Evolutionary conservation across 2,888 invertebrate genomes (phyloP), one percentile per base, ranked within the genome.

Genomic region (Lottia scabra): DNA sequence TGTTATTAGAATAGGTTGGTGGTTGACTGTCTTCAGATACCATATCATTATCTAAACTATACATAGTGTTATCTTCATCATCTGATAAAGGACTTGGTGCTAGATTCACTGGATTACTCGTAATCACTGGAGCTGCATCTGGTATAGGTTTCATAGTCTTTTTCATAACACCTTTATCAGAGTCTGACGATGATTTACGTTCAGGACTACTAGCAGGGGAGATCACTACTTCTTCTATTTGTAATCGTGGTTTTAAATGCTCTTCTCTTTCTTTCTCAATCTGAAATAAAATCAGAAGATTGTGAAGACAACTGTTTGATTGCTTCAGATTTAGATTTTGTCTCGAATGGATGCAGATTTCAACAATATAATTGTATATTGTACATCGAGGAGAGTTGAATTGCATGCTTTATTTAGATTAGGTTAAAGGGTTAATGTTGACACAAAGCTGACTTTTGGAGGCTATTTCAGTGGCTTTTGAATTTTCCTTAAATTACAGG

Each of bases 191-290:
- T n/a, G 76, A 75, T 43, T 82, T 78, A 63, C 79, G 75, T 23
- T 80, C 75, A 2, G 77, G 68, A n/a, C 74, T 73, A 19, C 77
- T 77, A n/a, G 80, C 73, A 46, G 78, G 80, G 2, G 67, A 69
- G 23, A 72, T 68, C 30, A 78, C 78, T 16, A 73, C 67, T 64
- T 80, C 84, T n/a, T 75, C 78, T 8, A 96, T 93, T 70, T 96
- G 91, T 79, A 96, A 93, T 84, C 94, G 93, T 69, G 97, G 96
- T 89, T 93, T 93, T 90, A 96, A 95, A 87, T 93, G 93, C 85
- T 94, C 95, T 87, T 96, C 96, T 67, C 94, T 92, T 88, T 94
- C 94, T 80, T 92, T 92, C 87, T 94, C 92, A 78, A 92, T 90
- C 93, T 93, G 83, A 16, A 85, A 84, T 70, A 19, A 68, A 56